Conservation (phyloP, 2,797 vertebrate genomes). For the Leptodactylus fallax region DNA sequence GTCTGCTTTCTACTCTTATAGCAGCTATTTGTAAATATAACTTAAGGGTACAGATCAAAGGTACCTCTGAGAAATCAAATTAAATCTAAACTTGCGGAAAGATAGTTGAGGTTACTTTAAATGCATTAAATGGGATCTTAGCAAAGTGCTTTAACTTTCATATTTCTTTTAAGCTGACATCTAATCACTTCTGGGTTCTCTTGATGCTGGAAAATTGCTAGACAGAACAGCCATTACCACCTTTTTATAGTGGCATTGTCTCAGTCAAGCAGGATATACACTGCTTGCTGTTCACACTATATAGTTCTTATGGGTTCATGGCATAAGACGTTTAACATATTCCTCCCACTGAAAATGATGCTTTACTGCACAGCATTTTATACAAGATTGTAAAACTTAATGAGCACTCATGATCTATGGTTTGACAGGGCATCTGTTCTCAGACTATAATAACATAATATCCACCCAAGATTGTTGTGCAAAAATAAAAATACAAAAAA, state of each 20-base stretch:
- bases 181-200: slow-evolving; percentile 42
- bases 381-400: slow-evolving; percentile 81
- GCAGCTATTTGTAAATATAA: slow-evolving; percentile 21
- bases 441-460: slow-evolving; percentile 70
- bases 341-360: slow-evolving; percentile 72
- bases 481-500: slow-evolving; percentile 72
- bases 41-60: background rate
- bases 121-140: slow-evolving; percentile 36
- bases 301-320: slow-evolving; percentile 72
- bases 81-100: slow-evolving; percentile 20
- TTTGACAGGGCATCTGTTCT: slow-evolving; percentile 77
- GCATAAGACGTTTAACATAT: slow-evolving; percentile 71
- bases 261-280: slow-evolving; percentile 49
- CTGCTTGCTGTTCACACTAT: slow-evolving; percentile 66
- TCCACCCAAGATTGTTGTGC: slow-evolving; percentile 68
- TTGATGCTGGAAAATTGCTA: slow-evolving; percentile 42
- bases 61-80: slow-evolving; percentile 13
- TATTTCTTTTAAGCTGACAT: slow-evolving; percentile 50
- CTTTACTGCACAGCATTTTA: slow-evolving; percentile 76
- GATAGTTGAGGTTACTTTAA: slow-evolving; percentile 43
- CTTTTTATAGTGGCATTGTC: slow-evolving; percentile 43
- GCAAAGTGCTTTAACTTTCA: slow-evolving; percentile 36
- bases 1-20: background rate
- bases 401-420: slow-evolving; percentile 75
- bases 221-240: slow-evolving; percentile 38